Percentiles rank a stretch among this genome's conserved stretches.
These are phyloP conservation scores for Heliconius cydno DNA, from an alignment of 2,888 invertebrate genomes.

Conservation along the genomic window DNA sequence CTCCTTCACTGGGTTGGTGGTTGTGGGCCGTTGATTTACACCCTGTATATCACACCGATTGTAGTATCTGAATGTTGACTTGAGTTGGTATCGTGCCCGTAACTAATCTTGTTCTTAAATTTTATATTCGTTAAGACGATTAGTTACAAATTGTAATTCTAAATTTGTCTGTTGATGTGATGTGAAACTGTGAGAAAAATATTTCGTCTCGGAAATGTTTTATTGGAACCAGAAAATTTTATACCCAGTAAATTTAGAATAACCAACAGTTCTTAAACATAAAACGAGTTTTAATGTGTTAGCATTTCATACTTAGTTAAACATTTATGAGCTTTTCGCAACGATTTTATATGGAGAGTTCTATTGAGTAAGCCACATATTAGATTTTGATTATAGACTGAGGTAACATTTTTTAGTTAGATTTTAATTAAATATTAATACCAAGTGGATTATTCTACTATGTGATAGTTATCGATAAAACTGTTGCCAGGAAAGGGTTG, in stretches of 20 bases:
- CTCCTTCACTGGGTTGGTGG: slow-evolving; percentile 48
- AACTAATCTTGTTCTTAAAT: slow-evolving; percentile 19
- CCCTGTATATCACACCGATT: slow-evolving; percentile 27
- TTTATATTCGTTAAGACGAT: slow-evolving; percentile 25
- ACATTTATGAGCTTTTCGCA: slow-evolving; percentile 32
- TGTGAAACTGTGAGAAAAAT: slow-evolving; percentile 35
- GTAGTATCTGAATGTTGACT: not conserved
- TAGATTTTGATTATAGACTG: not conserved
- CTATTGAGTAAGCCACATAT: slow-evolving; percentile 1
- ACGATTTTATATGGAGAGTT: not conserved
- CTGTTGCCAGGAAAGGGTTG: slow-evolving; percentile 8
- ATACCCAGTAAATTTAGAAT: slow-evolving; percentile 10
- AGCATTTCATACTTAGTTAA: slow-evolving; percentile 36
- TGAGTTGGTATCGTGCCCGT: not conserved
- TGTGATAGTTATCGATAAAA: slow-evolving; percentile 9
- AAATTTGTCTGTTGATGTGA: slow-evolving; percentile 3
- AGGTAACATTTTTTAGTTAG: not conserved
- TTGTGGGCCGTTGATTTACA: slow-evolving; percentile 47
- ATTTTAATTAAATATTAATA: slow-evolving; percentile 9
- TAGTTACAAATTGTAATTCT: slow-evolving; percentile 36
- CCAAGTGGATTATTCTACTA: slow-evolving; percentile 11
- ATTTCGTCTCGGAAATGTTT: slow-evolving; percentile 21
- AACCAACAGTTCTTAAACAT: slow-evolving; percentile 31
- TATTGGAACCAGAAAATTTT: slow-evolving; percentile 28
- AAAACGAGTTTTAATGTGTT: slow-evolving; percentile 28